phyloP scores from a whole-genome alignment of 2,888 invertebrate genomes.

The Ichneumoninae sp. region DNA sequence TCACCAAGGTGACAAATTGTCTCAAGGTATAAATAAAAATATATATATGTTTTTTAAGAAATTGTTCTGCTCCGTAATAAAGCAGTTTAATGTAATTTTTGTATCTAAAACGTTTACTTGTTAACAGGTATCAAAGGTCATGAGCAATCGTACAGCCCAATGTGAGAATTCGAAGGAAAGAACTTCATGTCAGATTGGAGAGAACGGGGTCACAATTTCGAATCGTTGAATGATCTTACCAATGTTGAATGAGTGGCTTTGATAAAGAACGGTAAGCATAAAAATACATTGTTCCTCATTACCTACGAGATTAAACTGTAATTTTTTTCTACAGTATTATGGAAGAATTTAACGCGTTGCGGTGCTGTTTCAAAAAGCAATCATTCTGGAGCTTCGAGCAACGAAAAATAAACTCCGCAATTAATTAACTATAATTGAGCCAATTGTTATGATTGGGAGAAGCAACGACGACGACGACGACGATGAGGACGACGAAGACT shows the following conservation, averaged over 20 bases:
- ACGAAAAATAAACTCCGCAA: constrained; percentile 93
- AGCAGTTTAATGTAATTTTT: constrained; percentile 10
- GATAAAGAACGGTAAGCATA: constrained; percentile 87
- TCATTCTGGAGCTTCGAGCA: constrained; percentile 90
- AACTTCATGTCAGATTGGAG: constrained; percentile 85
- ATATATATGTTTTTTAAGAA: background rate
- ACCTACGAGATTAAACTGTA: background rate
- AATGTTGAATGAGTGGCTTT: constrained; percentile 90
- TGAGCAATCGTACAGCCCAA: constrained; percentile 89
- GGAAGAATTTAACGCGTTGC: constrained; percentile 92
- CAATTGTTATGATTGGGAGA: no score
- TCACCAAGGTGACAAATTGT: constrained; percentile 86
- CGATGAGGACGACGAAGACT: background rate
- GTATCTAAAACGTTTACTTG: constrained; percentile 17
- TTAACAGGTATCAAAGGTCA: constrained; percentile 89
- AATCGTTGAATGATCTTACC: constrained; percentile 92
- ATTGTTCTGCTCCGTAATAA: background rate
- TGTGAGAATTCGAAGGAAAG: constrained; percentile 90
- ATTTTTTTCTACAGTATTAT: constrained; percentile 85
- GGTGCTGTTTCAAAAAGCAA: constrained; percentile 92
- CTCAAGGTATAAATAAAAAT: constrained; percentile 84
- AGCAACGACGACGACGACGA: constrained; percentile 31
- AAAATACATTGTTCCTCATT: background rate
- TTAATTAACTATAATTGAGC: no score
- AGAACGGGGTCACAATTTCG: constrained; percentile 89